Evolutionary conservation across 2,888 invertebrate genomes (phyloP), one percentile per base, ranked within the genome.

Genomic region (Ditula angustiorana): DNA sequence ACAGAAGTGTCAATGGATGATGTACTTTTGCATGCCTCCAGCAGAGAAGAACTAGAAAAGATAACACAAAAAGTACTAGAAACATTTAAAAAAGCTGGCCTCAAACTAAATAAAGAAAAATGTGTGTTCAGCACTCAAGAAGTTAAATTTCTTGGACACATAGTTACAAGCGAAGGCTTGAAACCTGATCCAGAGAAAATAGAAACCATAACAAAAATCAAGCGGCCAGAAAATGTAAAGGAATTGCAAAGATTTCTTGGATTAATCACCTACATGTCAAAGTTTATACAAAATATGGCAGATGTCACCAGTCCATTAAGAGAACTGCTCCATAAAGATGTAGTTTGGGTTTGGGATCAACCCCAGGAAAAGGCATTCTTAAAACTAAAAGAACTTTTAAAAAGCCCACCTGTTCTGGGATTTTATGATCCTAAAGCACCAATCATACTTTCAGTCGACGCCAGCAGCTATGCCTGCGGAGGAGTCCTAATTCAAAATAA

Each of bases 1-100:
- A 35, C 21, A 4, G 61, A 61, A 53, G 68, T 68, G 8, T 66
- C 66, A 10, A 68, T 68, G 62, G 68, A 68, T 28, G 68, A 68
- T 37, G 16, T 68, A 8, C 26, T 66, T 2, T 26, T 66, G 0
- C 66, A 68, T 46, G 63, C 66, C 16, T 5, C 49, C 0, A 61
- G 28, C 3, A 65, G 55, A 47, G 61, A 65, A 59, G 58, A 64
- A 3, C 35, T 65, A 28, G 10, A 61, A 24, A 33, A 47, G 16
- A 52, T 44, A n/a, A 65, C 58, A 16, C n/a, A 55, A 52, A 33
- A 67, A 58, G 64, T 64, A 16, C 10, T 64, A 21, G 21, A 59
- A 37, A 30, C 46, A 47, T 21, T 59, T 2, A 28, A 41, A 13
- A 49, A 46, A 10, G 16, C 58, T 2, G 64, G 64, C 5, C 24